Evolutionary conservation across 35 echinoderm and acorn worm genomes (phyloP).

Genomic region (Lytechinus variegatus): DNA sequence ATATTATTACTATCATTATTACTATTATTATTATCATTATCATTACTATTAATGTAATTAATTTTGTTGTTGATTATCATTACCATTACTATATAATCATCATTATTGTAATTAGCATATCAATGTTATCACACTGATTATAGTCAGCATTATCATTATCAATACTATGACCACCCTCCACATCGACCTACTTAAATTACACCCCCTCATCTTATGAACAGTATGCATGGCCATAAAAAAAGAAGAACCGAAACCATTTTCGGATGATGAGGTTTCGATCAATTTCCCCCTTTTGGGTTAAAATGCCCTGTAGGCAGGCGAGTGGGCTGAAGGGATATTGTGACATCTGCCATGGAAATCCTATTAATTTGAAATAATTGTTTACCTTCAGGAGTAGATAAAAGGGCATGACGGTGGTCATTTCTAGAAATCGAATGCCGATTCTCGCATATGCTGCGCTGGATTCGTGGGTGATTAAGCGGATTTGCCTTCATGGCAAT

Average conservation of each 20-base stretch:
- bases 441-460: background rate
- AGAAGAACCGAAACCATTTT: background rate
- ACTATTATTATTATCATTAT: too few species aligned
- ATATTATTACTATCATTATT: too few species aligned
- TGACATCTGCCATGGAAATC: conserved; percentile 6
- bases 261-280: background rate
- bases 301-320: background rate
- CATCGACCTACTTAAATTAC: background rate
- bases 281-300: conserved; percentile 11
- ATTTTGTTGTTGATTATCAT: too few species aligned
- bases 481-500: background rate
- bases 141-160: too few species aligned
- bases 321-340: background rate
- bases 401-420: background rate
- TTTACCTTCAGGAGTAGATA: background rate
- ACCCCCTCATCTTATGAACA: background rate
- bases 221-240: background rate
- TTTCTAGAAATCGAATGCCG: background rate
- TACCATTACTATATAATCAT: too few species aligned
- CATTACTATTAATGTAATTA: too few species aligned
- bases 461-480: background rate
- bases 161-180: background rate
- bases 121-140: too few species aligned
- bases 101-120: too few species aligned
- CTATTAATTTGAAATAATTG: conserved; percentile 26